A percentile compares a stretch with the other conserved stretches of the same genome.
Conservation (phyloP, 2,797 vertebrate genomes). For the Lerista edwardsae region DNA sequence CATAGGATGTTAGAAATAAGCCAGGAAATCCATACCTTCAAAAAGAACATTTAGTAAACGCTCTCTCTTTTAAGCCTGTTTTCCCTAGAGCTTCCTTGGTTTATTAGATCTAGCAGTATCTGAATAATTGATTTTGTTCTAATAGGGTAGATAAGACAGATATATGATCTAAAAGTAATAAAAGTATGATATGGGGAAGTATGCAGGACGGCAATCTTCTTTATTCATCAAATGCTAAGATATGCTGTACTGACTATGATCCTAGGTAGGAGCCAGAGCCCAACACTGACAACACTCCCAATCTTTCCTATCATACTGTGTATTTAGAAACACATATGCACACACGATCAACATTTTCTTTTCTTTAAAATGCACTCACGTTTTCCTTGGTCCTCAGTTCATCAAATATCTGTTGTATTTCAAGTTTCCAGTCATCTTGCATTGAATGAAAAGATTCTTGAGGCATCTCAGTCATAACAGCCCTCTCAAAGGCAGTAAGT, state of each 20-base stretch:
- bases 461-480: slow-evolving; percentile 93
- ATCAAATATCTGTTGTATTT: slow-evolving; percentile 97
- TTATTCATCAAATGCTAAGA: not conserved
- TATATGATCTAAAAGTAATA: not conserved
- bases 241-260: not conserved
- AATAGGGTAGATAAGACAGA: not conserved
- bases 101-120: not conserved
- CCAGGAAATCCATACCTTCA: not conserved
- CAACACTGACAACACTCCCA: not conserved
- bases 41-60: not conserved
- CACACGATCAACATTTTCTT: not conserved
- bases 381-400: slow-evolving; percentile 97
- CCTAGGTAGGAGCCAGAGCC: not conserved
- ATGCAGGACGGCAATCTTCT: not conserved
- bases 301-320: not conserved
- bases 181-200: not conserved
- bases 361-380: slow-evolving; percentile 72
- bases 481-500: slow-evolving; percentile 91
- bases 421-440: slow-evolving; percentile 98
- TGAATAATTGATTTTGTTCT: not conserved
- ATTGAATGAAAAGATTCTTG: slow-evolving; percentile 97
- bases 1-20: not conserved
- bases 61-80: not conserved
- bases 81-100: not conserved
- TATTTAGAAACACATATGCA: not conserved